These are phyloP conservation scores for Plemyria rubiginata DNA, from an alignment of 2,888 invertebrate genomes.

Conservation along the genomic window DNA sequence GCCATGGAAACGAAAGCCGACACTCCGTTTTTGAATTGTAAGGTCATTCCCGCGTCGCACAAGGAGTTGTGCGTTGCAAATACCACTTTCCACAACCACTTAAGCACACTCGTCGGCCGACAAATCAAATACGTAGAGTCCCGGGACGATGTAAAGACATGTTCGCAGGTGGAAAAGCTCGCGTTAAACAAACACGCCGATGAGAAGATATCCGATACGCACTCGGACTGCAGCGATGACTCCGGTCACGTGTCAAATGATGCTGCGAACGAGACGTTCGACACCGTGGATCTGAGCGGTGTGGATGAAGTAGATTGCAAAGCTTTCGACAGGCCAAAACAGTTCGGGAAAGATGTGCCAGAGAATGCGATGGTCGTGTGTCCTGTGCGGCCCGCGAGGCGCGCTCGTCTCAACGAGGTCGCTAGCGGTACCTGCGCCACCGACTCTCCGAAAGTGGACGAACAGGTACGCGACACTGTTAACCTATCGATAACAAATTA, in stretches of 20 bases:
- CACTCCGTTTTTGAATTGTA: conserved; percentile 73
- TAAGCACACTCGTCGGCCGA: conserved; percentile 82
- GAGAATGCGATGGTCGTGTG: conserved; percentile 73
- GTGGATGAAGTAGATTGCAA: conserved; percentile 75
- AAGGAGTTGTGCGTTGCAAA: conserved; percentile 79
- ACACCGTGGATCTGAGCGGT: conserved; percentile 66
- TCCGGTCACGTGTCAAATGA: conserved; percentile 93
- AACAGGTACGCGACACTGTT: conserved; percentile 83
- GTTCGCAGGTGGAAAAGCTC: conserved; percentile 69
- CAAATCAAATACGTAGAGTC: conserved; percentile 78
- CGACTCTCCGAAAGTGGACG: conserved; percentile 82
- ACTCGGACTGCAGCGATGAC: conserved; percentile 91
- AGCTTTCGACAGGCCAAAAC: conserved; percentile 67
- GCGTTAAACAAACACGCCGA: conserved; percentile 71
- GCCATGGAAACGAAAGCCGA: conserved; percentile 76
- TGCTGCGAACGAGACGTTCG: conserved; percentile 88
- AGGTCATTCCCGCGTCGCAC: conserved; percentile 77
- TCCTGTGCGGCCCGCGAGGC: conserved; percentile 78
- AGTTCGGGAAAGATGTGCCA: conserved; percentile 71
- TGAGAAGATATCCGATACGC: conserved; percentile 84
- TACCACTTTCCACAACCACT: conserved; percentile 78
- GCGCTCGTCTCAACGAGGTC: conserved; percentile 81
- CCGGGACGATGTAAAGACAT: conserved; percentile 71
- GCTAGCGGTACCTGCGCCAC: conserved; percentile 81
- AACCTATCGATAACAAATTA: conserved; percentile 80